A percentile compares a stretch with the other conserved stretches of the same genome.
These are phyloP conservation scores for Ryuthela nishihirai DNA, from an alignment of 2,888 invertebrate species.

Conservation along the genomic window DNA sequence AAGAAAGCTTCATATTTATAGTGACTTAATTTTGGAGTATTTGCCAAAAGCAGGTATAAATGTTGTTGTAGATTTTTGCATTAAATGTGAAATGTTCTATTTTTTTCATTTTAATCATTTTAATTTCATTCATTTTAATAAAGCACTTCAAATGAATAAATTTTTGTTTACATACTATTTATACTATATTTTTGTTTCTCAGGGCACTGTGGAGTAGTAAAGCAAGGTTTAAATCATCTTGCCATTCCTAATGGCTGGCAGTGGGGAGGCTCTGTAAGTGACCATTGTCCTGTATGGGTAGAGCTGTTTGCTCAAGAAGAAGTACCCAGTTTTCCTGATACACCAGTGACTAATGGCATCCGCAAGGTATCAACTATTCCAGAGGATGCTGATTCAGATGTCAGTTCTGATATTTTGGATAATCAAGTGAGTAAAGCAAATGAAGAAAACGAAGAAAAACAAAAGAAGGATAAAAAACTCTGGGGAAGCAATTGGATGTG, in stretches of 20 bases:
- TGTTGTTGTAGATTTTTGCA: too few species aligned
- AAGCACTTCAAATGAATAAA: neutral
- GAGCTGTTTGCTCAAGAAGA: conserved; percentile 56
- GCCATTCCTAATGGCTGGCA: conserved; percentile 80
- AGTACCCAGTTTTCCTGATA: neutral
- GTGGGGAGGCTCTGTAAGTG: conserved; percentile 74
- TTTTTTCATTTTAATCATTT: neutral
- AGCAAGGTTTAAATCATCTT: conserved; percentile 67
- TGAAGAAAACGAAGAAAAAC: conserved; percentile 2
- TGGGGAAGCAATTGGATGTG: conserved; percentile 27
- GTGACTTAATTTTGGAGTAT: too few species aligned
- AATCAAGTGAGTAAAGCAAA: too few species aligned
- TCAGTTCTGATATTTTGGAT: conserved; percentile 2
- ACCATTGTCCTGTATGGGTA: conserved; percentile 72
- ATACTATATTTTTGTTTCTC: conserved; percentile 27
- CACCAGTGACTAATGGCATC: conserved; percentile 18
- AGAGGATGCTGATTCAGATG: conserved; percentile 6
- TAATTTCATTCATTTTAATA: neutral
- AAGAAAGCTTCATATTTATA: too few species aligned
- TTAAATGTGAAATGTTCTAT: neutral
- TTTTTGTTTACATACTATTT: too few species aligned
- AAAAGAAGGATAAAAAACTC: conserved; percentile 13
- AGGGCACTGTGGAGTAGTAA: conserved; percentile 58
- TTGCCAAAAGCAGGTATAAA: too few species aligned
- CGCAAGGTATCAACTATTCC: conserved; percentile 3